A percentile compares a stretch with the other conserved stretches of the same genome.
phyloP scores from a whole-genome alignment of 2,797 vertebrate genomes.

The Halcyon leucocephala region DNA sequence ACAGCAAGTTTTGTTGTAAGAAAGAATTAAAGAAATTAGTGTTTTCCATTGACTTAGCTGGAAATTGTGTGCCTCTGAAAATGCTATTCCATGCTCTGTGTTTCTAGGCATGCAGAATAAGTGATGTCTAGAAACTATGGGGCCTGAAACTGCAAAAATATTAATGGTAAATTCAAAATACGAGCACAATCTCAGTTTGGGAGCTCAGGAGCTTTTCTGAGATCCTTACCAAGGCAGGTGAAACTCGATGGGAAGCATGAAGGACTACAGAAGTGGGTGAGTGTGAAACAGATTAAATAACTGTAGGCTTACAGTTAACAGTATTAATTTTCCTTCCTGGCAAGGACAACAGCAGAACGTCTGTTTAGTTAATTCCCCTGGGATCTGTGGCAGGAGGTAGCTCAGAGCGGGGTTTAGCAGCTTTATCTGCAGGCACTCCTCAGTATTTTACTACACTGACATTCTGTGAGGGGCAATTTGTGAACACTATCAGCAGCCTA shows the following conservation, averaged over 20 bases:
- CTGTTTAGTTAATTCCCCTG: not conserved
- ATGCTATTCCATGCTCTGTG: not conserved
- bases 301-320: not conserved
- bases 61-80: not conserved
- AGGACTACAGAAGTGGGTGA: not conserved
- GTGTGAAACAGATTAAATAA: not conserved
- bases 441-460: not conserved
- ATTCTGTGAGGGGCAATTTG: not conserved
- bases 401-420: not conserved
- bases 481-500: not conserved
- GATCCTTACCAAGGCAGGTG: not conserved
- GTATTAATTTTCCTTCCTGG: not conserved
- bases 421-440: not conserved
- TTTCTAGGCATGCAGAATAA: not conserved
- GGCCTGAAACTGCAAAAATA: not conserved
- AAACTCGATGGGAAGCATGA: not conserved
- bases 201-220: not conserved
- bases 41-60: not conserved
- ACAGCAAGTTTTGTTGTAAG: not conserved
- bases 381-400: not conserved
- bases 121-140: not conserved
- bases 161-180: not conserved
- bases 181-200: not conserved
- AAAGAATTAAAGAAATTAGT: not conserved
- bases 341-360: not conserved